Percentiles rank a stretch among this genome's conserved stretches.
Evolutionary conservation across 2,797 vertebrate species (phyloP).

Genomic region (Pitangus sulphuratus): DNA sequence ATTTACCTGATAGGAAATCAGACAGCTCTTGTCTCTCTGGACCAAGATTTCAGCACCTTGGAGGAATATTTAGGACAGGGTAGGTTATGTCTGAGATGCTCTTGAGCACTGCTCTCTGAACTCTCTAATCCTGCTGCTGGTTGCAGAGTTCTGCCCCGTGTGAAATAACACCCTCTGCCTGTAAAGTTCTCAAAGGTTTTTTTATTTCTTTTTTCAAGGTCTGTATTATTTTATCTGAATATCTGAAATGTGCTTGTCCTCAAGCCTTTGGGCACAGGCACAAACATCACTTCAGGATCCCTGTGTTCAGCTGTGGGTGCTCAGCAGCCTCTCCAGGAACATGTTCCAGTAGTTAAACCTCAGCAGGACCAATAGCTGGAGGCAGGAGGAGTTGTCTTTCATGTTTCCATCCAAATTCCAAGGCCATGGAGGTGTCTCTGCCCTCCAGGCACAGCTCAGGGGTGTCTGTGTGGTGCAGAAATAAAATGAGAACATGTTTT

Average conservation of each 20-base stretch:
- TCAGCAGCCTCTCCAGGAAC: not conserved
- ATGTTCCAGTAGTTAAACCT: not conserved
- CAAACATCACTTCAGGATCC: not conserved
- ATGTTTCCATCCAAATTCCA: not conserved
- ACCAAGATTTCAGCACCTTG: not conserved
- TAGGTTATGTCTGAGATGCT: not conserved
- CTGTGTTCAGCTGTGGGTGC: not conserved
- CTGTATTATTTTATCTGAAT: not conserved
- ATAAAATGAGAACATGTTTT: not conserved
- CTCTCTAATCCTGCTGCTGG: not conserved
- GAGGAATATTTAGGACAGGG: not conserved
- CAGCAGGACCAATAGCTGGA: not conserved
- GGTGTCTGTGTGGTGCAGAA: accelerated
- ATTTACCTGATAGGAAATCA: not conserved
- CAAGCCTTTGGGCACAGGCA: not conserved
- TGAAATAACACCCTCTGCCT: not conserved
- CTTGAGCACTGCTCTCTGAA: not conserved
- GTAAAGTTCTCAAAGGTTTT: not conserved
- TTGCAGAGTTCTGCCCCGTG: not conserved
- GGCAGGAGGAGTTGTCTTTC: not conserved
- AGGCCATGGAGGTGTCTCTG: not conserved
- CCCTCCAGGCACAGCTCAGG: not conserved
- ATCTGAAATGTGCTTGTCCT: not conserved
- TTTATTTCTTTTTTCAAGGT: not conserved
- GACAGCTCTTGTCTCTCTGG: not conserved